phyloP scores from a whole-genome alignment of 2,113 vertebrate genomes.

The Ceyx cyanopectus region DNA sequence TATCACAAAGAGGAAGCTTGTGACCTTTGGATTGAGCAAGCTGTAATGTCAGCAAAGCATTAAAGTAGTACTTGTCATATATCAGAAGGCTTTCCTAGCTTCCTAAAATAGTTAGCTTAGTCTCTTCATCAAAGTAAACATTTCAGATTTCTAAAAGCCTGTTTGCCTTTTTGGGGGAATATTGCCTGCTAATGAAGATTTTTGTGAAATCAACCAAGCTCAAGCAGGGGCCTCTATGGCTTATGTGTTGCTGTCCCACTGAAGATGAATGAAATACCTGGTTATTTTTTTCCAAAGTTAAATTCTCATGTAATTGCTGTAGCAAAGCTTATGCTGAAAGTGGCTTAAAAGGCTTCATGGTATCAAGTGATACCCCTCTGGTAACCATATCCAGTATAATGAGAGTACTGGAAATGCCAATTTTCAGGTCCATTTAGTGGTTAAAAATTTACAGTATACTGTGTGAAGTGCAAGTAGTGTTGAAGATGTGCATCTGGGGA shows the following conservation, averaged over 20 bases:
- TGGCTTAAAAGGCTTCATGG: background rate
- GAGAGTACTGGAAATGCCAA: background rate
- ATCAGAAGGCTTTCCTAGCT: background rate
- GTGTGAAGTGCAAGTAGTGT: background rate
- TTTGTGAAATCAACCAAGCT: background rate
- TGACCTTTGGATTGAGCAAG: background rate
- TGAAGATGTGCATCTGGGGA: background rate
- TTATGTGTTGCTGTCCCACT: background rate
- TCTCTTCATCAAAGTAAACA: background rate
- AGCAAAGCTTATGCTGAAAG: background rate
- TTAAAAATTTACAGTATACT: background rate
- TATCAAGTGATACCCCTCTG: background rate
- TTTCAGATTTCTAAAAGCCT: background rate
- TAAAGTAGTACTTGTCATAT: background rate
- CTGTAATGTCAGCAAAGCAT: background rate
- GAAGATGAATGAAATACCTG: background rate
- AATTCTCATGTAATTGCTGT: background rate
- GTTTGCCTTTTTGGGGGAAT: background rate
- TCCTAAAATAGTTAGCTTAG: background rate
- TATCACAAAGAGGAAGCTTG: background rate
- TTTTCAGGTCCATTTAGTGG: background rate
- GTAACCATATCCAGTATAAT: background rate
- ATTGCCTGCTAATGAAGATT: background rate
- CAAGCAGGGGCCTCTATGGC: background rate
- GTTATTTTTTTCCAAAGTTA: background rate